phyloP scores from a whole-genome alignment of 2,888 invertebrate species.

The Saturnia japonica region DNA sequence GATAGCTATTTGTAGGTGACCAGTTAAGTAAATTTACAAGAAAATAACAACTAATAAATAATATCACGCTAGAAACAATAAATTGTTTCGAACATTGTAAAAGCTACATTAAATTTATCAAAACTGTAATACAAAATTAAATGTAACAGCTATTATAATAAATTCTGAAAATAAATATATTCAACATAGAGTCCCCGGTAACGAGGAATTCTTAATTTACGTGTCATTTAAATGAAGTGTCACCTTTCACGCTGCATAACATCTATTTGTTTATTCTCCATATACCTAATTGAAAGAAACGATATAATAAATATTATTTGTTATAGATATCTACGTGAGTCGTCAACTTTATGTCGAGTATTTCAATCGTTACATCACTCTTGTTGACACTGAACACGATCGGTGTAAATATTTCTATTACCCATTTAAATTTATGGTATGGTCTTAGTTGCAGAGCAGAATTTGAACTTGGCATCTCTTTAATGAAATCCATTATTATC shows the following conservation, averaged over 20 bases:
- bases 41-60: too few relatives aligned
- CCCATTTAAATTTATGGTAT: neutral
- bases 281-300: neutral
- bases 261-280: neutral
- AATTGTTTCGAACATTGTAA: too few relatives aligned
- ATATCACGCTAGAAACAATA: too few relatives aligned
- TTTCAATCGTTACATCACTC: slow-evolving; percentile 23
- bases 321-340: slow-evolving; percentile 19
- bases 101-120: too few relatives aligned
- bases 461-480: too few relatives aligned
- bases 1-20: too few relatives aligned
- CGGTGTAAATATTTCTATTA: slow-evolving; percentile 22
- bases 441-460: slow-evolving; percentile 1
- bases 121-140: neutral
- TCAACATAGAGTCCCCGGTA: neutral
- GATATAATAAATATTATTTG: slow-evolving; percentile 17
- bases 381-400: slow-evolving; percentile 31
- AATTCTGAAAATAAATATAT: neutral
- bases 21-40: too few relatives aligned
- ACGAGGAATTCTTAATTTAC: neutral
- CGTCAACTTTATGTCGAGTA: slow-evolving; percentile 12
- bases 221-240: neutral
- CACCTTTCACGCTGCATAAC: slow-evolving; percentile 1
- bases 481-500: too few relatives aligned
- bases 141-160: neutral